Conservation (phyloP, 2,888 invertebrate genomes). For the Coremacera marginata region DNA sequence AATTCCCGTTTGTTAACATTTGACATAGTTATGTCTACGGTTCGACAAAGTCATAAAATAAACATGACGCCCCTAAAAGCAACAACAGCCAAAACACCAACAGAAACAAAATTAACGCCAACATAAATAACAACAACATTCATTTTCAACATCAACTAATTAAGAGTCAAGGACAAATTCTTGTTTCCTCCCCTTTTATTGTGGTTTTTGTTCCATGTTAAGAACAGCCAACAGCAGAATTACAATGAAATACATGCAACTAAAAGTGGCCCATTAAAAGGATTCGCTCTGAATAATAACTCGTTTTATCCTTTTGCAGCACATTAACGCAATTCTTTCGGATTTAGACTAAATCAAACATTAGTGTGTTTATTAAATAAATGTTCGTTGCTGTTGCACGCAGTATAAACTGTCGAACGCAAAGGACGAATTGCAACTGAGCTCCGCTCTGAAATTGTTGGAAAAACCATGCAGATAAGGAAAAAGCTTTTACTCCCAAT, state of each 20-base stretch:
- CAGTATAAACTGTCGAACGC: background rate
- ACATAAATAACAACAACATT: background rate
- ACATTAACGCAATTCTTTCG: background rate
- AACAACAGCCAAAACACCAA: background rate
- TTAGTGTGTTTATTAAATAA: background rate
- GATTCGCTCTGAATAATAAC: background rate
- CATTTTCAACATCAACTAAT: conserved; percentile 23
- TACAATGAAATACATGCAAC: background rate
- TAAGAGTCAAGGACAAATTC: conserved; percentile 29
- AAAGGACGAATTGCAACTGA: background rate
- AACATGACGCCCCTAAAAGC: background rate
- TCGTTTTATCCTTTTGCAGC: background rate
- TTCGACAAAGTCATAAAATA: background rate
- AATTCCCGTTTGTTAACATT: conserved; percentile 16
- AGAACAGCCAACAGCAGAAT: background rate
- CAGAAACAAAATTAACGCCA: background rate
- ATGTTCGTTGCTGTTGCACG: background rate
- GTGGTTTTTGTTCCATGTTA: background rate
- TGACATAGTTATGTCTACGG: conserved; percentile 19
- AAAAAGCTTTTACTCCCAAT: background rate
- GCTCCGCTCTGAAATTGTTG: no score
- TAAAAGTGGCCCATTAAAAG: background rate
- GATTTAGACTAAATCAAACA: background rate
- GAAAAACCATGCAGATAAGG: background rate
- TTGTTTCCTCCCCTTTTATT: background rate